phyloP scores from a whole-genome alignment of 1,140 invertebrate genomes.

The Yoshiicerus persimilis region DNA sequence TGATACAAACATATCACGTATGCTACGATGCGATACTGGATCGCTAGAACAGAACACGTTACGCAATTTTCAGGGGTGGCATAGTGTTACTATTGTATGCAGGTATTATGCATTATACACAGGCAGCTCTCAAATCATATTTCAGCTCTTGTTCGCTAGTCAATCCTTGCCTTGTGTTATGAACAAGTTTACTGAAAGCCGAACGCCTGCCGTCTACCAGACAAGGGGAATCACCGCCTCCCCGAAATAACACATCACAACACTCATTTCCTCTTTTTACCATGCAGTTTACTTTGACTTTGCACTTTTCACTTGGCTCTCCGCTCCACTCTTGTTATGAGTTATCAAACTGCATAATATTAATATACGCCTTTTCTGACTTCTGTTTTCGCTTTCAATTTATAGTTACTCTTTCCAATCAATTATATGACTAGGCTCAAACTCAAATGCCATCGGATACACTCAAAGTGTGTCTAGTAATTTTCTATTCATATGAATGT shows the following conservation, averaged over 20 bases:
- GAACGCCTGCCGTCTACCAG: constrained; percentile 16
- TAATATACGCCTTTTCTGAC: background rate
- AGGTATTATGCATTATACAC: no score
- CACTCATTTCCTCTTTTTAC: constrained; percentile 6
- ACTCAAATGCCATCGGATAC: no score
- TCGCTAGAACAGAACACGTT: background rate
- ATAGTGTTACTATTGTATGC: background rate
- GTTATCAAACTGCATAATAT: background rate
- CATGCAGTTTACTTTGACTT: background rate
- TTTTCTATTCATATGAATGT: background rate
- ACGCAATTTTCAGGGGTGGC: background rate
- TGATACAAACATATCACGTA: background rate
- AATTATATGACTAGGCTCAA: no score
- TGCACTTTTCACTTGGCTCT: background rate
- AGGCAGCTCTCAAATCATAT: background rate
- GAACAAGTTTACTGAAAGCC: constrained; percentile 22
- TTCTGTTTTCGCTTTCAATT: background rate
- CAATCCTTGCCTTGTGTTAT: background rate
- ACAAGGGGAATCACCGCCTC: constrained; percentile 11
- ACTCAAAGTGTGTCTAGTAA: background rate
- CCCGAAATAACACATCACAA: constrained; percentile 16
- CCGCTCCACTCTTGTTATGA: background rate
- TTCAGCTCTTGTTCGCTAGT: background rate
- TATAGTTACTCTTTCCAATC: background rate
- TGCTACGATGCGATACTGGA: background rate